A percentile compares a stretch with the other conserved stretches of the same genome.
phyloP scores from a whole-genome alignment of 2,888 invertebrate species.

The Tachina fera region DNA sequence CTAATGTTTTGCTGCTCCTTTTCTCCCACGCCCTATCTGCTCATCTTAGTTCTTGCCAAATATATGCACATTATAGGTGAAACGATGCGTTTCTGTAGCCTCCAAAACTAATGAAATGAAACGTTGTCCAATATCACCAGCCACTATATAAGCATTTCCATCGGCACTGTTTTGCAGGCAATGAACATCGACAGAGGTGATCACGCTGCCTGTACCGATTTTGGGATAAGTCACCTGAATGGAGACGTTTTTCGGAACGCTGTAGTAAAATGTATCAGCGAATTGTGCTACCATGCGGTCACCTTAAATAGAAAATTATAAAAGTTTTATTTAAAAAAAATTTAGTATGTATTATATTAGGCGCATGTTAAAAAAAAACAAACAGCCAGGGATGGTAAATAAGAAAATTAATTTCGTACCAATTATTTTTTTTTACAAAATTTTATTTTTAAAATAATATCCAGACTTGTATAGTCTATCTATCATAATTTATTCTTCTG shows the following conservation, averaged over 20 bases:
- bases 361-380: too few relatives aligned
- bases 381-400: too few relatives aligned
- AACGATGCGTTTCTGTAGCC: constrained; percentile 77
- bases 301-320: constrained; percentile 73
- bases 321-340: not conserved
- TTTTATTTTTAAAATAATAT: too few relatives aligned
- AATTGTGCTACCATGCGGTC: constrained; percentile 79
- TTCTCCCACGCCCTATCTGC: not conserved
- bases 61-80: constrained; percentile 78
- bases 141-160: constrained; percentile 81
- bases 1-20: not conserved
- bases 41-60: constrained; percentile 75
- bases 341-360: too few relatives aligned
- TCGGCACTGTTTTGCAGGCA: constrained; percentile 77
- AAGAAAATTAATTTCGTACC: too few relatives aligned
- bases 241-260: constrained; percentile 77
- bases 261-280: constrained; percentile 77
- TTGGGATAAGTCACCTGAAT: constrained; percentile 80
- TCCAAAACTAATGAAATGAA: constrained; percentile 80
- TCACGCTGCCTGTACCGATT: constrained; percentile 75
- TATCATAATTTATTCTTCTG: too few relatives aligned
- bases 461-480: too few relatives aligned
- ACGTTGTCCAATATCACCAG: constrained; percentile 81
- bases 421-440: too few relatives aligned
- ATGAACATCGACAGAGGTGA: constrained; percentile 78